Evolutionary conservation across 2,888 invertebrate species (phyloP).

Genomic region (Ganaspis brasiliensis): DNA sequence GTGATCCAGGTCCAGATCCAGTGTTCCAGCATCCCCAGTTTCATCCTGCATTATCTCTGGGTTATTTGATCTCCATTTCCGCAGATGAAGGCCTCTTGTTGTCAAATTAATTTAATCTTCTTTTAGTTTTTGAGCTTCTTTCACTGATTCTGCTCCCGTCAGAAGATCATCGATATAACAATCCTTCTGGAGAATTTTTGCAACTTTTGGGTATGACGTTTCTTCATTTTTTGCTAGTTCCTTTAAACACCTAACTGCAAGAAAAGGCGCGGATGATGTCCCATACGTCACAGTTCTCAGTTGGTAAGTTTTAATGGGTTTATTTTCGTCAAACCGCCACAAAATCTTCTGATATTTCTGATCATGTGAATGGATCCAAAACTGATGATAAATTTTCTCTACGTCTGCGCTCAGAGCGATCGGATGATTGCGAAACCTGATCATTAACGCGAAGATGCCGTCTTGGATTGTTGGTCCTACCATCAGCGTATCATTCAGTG

Average conservation of each 20-base stretch:
- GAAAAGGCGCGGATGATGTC: slow-evolving; percentile 17
- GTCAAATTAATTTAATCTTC: slow-evolving; percentile 6
- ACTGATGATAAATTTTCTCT: slow-evolving; percentile 48
- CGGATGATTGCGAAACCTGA: slow-evolving; percentile 36
- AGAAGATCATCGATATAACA: not conserved
- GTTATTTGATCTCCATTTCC: not conserved
- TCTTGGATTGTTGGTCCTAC: not conserved
- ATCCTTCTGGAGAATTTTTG: not conserved
- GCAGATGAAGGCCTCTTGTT: not conserved
- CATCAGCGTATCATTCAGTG: slow-evolving; percentile 43
- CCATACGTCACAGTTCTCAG: slow-evolving; percentile 52
- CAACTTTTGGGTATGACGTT: not conserved
- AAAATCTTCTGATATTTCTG: slow-evolving; percentile 64
- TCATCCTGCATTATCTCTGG: not conserved
- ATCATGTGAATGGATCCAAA: slow-evolving; percentile 46
- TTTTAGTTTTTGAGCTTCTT: not conserved
- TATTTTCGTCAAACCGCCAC: slow-evolving; percentile 59
- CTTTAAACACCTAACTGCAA: slow-evolving; percentile 45
- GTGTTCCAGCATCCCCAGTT: not conserved
- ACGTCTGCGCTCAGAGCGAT: slow-evolving; percentile 26
- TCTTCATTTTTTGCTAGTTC: not conserved
- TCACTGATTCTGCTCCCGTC: not conserved
- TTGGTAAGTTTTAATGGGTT: slow-evolving; percentile 49
- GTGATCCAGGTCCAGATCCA: not conserved
- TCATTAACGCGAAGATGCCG: not conserved